Base-by-base conservation (phyloP, 1,140 invertebrate genomes). In the Hylaeus volcanicus region DNA sequence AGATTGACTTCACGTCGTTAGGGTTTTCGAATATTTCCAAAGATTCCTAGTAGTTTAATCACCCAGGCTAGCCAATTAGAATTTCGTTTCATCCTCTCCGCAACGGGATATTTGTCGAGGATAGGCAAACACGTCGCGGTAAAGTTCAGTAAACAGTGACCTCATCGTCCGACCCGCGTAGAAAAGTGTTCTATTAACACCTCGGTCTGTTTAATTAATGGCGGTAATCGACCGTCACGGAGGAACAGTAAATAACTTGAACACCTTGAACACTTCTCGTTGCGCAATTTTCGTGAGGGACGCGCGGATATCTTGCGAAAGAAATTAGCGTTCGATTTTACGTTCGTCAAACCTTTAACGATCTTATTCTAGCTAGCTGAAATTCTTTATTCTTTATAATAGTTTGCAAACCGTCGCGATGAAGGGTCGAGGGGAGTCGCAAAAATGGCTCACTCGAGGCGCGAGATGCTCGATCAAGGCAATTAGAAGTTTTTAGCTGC, bases 181-280 rank as follows among this genome's bases (percentile, higher is more conserved):
- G 75, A 84, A 85, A 84, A 43, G 45, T 61, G 68, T 81, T 71
- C 73, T 75, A 77, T 85, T 85, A 85, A 66, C 84, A 80, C 84
- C 74, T 81, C 61, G 68, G 51, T 51, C 12, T 77, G 78, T 85
- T 85, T 81, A 63, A 79, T 79, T 74, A 74, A 74, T 79, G 43
- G 0, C 61, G 26, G 77, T 79, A 73, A 85, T 84, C 53, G 51
- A 61, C 43, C 15, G 45, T 53, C 3, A 43, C 55, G 63, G 43
- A 11, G 15, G 15, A 72, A 51, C 11, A 66, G 45, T 26, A 26
- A 26, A 26, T 26, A 26, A 39, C 4, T 53, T n/a, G n/a, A 53
- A 69, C 51, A 60, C 68, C 61, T 73, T 73, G 77, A 56, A 41
- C 11, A n/a, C 61, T 66, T 5, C 37, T 9, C n/a, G 5, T 55